phyloP scores from a whole-genome alignment of 1,140 invertebrate genomes.

The Gerris buenoi region DNA sequence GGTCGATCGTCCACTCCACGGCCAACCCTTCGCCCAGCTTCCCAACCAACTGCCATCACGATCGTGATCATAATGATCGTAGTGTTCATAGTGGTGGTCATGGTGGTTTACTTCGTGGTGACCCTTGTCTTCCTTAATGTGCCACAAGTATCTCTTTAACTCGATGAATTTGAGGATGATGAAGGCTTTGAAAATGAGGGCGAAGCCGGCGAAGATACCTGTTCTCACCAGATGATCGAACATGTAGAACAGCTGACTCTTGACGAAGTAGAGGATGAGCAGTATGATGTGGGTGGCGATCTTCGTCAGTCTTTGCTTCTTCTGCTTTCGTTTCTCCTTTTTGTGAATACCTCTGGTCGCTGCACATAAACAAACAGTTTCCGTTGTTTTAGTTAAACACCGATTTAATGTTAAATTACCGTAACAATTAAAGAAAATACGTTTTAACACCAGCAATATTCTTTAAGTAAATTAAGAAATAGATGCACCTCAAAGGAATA shows the following conservation, averaged over 20 bases:
- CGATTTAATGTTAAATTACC: too few species aligned
- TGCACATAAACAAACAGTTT: background rate
- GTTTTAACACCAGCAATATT: too few species aligned
- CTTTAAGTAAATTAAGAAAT: too few species aligned
- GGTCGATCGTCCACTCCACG: background rate
- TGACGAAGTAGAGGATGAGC: constrained; percentile 16
- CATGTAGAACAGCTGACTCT: constrained; percentile 17
- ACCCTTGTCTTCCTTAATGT: constrained; percentile 15
- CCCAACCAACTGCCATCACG: background rate
- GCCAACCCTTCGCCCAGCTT: background rate
- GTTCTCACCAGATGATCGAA: constrained; percentile 17
- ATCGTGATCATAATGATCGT: constrained; percentile 7
- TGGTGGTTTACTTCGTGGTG: constrained; percentile 13
- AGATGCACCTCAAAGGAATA: too few species aligned
- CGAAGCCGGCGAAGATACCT: constrained; percentile 13
- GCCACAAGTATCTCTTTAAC: constrained; percentile 16
- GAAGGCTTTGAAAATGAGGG: constrained; percentile 14
- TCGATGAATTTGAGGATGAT: constrained; percentile 14
- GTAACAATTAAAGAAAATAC: too few species aligned
- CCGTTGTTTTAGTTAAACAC: too few species aligned
- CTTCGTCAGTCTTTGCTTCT: constrained; percentile 14
- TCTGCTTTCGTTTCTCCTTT: constrained; percentile 9
- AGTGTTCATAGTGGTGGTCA: constrained; percentile 13
- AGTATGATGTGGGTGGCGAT: constrained; percentile 15
- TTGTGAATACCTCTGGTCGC: background rate